A percentile compares a stretch with the other conserved stretches of the same genome.
Conservation (phyloP, 2,113 vertebrate species). For the Actinemys pallida region DNA sequence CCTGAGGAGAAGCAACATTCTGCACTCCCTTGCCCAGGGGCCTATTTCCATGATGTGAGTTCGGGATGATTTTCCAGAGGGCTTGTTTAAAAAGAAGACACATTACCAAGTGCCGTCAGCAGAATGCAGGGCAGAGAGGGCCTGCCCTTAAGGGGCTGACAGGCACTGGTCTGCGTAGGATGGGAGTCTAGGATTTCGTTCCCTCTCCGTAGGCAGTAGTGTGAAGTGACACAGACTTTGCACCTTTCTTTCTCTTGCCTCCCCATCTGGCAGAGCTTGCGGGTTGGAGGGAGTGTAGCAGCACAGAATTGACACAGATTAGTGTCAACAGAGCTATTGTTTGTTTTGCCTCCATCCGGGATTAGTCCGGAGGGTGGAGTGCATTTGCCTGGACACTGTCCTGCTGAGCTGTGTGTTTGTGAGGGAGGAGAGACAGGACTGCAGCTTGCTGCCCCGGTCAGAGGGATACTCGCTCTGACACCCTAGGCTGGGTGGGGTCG, state of each 20-base stretch:
- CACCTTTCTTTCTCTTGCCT: neutral
- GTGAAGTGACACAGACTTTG: neutral
- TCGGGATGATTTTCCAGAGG: neutral
- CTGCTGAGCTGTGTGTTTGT: rapidly evolving
- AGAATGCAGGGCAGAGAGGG: rapidly evolving
- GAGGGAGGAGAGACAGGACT: rapidly evolving
- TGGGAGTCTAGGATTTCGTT: neutral
- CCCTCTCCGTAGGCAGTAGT: neutral
- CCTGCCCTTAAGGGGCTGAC: rapidly evolving
- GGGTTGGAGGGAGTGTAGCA: rapidly evolving
- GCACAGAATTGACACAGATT: neutral
- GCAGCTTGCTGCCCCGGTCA: neutral
- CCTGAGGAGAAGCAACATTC: rapidly evolving
- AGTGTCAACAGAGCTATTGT: rapidly evolving
- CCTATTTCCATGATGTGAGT: too few species aligned
- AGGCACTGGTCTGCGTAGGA: neutral
- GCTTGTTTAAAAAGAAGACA: rapidly evolving
- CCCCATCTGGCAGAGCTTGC: neutral
- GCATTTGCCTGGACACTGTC: rapidly evolving
- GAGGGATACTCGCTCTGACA: rapidly evolving
- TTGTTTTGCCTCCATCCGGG: rapidly evolving
- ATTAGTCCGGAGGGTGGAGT: neutral
- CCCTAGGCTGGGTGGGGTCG: rapidly evolving
- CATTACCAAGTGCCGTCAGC: rapidly evolving
- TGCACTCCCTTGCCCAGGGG: neutral